Evolutionary conservation across 2,797 vertebrate species (phyloP), one percentile per base, ranked within the genome.

Genomic region (Crocidura indochinensis): DNA sequence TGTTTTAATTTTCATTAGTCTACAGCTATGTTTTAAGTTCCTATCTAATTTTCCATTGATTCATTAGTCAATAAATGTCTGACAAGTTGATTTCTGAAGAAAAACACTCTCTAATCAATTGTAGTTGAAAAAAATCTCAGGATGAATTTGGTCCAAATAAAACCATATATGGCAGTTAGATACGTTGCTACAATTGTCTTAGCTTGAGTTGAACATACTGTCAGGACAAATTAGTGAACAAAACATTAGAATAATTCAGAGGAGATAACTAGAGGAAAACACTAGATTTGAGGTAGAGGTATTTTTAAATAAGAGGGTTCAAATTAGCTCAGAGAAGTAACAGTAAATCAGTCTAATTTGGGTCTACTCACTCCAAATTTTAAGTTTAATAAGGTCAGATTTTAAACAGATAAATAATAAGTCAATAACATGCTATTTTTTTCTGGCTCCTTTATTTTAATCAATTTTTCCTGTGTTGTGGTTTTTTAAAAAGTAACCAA

Each of bases 71-170:
- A 53, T 53, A 53, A 53, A 53, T 53, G 51, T 14, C 15, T 51
- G 51, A 51, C 15, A 2, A 4, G 10, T 51, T 51, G 51, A 51
- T 53, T 53, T 12, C 17, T 53, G 51, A 53, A 53, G 51, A 53
- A 53, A 53, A 17, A 53, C 10, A 53, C 51, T 51, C 51, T 82
- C 82, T 22, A 22, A 49, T 93, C 10, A 22, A 8, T 8, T 60
- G 38, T 75, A 56, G 6, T 15, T 86, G 73, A 2, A 78, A 78
- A 78, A 56, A 51, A 73, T n/a, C 20, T 78, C 38, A 75, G n/a
- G 44, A 76, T 60, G 88, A 72, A 19, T 82, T 93, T 64, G 44
- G 1, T 51, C 12, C 27, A 88, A 53, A 56, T 38, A 8, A 77
- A 64, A 47, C 71, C 10, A n/a, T 3, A 76, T 26, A 31, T 68